Evolutionary conservation across 1,140 invertebrate genomes (phyloP).

Genomic region (Ceratina australensis): DNA sequence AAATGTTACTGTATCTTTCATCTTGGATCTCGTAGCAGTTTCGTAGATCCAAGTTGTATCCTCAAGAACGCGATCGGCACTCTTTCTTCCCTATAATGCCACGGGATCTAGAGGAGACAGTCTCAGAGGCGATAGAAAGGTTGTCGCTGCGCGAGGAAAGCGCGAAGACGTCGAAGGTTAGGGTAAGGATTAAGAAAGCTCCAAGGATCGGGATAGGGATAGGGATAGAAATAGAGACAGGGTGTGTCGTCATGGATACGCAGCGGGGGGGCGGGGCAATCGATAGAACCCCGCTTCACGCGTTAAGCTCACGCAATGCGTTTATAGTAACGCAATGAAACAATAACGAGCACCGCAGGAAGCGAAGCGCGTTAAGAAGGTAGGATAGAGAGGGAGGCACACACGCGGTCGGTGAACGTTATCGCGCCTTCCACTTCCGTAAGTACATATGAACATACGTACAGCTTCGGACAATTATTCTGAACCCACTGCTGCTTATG

Average conservation of each 20-base stretch:
- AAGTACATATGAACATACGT: slow-evolving; percentile 36
- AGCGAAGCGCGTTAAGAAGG: slow-evolving; percentile 45
- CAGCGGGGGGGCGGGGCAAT: slow-evolving; percentile 79
- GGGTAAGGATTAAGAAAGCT: slow-evolving; percentile 73
- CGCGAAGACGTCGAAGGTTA: slow-evolving; percentile 73
- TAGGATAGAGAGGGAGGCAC: slow-evolving; percentile 37
- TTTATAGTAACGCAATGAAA: slow-evolving; percentile 75
- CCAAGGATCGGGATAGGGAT: no score
- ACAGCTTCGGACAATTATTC: no score
- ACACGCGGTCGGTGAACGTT: slow-evolving; percentile 19
- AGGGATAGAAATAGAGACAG: slow-evolving; percentile 63
- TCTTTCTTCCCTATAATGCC: slow-evolving; percentile 44
- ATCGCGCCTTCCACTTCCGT: slow-evolving; percentile 73
- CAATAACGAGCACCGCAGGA: slow-evolving; percentile 68
- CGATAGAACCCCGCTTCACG: slow-evolving; percentile 78
- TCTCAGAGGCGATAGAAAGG: slow-evolving; percentile 33
- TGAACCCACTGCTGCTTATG: no score
- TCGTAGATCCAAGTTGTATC: background rate
- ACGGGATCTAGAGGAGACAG: slow-evolving; percentile 1
- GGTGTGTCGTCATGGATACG: slow-evolving; percentile 80
- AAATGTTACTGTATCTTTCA: no score
- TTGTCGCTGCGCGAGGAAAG: slow-evolving; percentile 48
- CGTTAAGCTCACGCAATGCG: slow-evolving; percentile 73
- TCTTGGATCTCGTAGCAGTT: no score
- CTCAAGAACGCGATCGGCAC: slow-evolving; percentile 36